phyloP scores from a whole-genome alignment of 2,113 vertebrate genomes.

The Oncorhynchus mykiss region DNA sequence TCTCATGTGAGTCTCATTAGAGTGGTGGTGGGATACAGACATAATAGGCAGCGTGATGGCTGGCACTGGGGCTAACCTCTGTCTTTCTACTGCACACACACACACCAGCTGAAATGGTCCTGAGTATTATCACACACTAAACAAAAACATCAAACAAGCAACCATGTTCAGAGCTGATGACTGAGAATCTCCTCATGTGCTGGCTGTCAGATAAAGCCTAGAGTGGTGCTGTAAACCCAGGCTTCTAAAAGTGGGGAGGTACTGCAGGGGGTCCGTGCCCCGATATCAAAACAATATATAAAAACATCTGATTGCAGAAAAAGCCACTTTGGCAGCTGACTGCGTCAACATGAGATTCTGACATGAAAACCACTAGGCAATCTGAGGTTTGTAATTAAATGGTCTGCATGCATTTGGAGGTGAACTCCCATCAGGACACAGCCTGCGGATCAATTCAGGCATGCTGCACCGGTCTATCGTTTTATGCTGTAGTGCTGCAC shows the following conservation, averaged over 20 bases:
- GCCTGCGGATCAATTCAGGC: no score
- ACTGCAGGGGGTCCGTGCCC: no score
- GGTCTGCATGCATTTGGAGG: no score
- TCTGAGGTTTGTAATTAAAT: no score
- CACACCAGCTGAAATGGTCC: conserved; percentile 9
- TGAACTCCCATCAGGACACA: no score
- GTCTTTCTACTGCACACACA: conserved; percentile 25
- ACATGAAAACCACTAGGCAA: no score
- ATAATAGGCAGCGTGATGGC: conserved; percentile 45
- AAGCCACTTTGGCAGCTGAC: no score
- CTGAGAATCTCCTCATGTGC: background rate
- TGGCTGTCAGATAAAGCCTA: background rate
- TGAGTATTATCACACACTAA: background rate
- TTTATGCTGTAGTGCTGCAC: no score
- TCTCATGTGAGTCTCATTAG: conserved; percentile 65
- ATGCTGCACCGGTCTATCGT: no score
- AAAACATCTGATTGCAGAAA: background rate
- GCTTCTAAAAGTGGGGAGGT: background rate
- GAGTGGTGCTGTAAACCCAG: background rate
- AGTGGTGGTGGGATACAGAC: conserved; percentile 55
- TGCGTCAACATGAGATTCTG: no score
- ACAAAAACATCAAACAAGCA: background rate
- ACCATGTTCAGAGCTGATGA: conserved; percentile 12
- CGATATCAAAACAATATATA: no score
- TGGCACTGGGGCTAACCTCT: conserved; percentile 24